phyloP scores from a whole-genome alignment of 2,888 invertebrate species.

The Dyspetes luteomarginatus region DNA sequence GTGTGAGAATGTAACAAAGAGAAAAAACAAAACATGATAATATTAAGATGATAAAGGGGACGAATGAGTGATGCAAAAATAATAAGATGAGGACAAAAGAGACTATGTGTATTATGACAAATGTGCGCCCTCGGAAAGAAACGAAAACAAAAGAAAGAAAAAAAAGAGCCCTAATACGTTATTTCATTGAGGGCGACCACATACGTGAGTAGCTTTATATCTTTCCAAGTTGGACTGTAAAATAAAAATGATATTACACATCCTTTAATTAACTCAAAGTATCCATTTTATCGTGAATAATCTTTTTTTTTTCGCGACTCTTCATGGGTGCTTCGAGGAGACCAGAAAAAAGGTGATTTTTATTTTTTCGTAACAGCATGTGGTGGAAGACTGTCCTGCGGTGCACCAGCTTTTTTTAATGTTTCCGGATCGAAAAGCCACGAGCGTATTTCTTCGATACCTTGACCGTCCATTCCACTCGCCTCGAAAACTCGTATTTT shows the following conservation, averaged over 20 bases:
- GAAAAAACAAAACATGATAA: neutral
- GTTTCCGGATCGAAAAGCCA: constrained; percentile 84
- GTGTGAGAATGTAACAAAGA: constrained; percentile 34
- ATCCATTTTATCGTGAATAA: neutral
- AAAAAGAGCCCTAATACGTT: constrained; percentile 12
- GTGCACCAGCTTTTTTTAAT: constrained; percentile 68
- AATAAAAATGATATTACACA: constrained; percentile 60
- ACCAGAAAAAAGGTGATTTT: neutral
- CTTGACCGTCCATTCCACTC: constrained; percentile 89
- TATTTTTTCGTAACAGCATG: constrained; percentile 43
- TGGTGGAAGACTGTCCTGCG: constrained; percentile 63
- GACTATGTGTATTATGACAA: constrained; percentile 18
- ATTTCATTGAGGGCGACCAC: constrained; percentile 25
- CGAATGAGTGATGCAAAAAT: neutral
- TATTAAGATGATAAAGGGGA: neutral
- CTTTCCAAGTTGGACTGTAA: constrained; percentile 72
- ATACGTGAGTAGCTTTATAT: constrained; percentile 68
- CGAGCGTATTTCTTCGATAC: constrained; percentile 87
- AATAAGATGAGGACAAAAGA: neutral
- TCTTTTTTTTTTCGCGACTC: neutral
- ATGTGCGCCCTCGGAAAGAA: constrained; percentile 23
- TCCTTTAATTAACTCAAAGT: constrained; percentile 27
- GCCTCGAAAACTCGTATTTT: constrained; percentile 89
- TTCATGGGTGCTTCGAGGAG: too few relatives aligned
- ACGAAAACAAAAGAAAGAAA: neutral